These are phyloP conservation scores for Peromyscus eremicus DNA, from an alignment of 2,797 vertebrate genomes.

Conservation along the genomic window DNA sequence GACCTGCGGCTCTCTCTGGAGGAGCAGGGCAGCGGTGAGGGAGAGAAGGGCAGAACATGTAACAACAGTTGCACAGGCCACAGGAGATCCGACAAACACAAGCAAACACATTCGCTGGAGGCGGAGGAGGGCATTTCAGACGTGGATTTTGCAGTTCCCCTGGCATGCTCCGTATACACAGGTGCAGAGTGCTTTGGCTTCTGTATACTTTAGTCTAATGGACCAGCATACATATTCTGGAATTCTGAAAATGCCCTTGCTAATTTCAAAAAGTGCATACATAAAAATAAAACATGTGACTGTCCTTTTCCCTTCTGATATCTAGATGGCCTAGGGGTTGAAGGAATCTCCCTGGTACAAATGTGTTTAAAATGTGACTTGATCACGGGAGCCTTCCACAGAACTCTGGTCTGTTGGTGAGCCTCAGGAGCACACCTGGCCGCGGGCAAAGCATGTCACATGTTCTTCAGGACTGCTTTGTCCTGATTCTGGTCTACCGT, in stretches of 20 bases:
- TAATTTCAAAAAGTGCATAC: conserved; percentile 3
- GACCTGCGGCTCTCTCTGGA: conserved; percentile 97
- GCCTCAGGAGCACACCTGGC: neutral
- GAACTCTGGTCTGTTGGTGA: neutral
- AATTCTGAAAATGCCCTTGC: conserved; percentile 2
- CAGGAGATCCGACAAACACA: neutral
- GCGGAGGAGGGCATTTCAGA: conserved; percentile 75
- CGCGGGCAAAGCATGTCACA: neutral
- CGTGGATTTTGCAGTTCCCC: neutral
- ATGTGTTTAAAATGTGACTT: conserved; percentile 44
- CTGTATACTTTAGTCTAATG: neutral
- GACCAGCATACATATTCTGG: neutral
- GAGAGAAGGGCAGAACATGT: conserved; percentile 89
- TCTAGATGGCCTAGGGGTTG: neutral
- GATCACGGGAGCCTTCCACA: neutral
- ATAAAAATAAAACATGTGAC: neutral
- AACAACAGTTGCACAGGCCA: conserved; percentile 83
- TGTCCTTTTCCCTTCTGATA: neutral
- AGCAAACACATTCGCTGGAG: conserved; percentile 70
- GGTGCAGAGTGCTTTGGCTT: neutral
- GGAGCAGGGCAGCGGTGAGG: conserved; percentile 86
- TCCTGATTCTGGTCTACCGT: conserved; percentile 5
- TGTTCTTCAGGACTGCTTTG: conserved; percentile 61
- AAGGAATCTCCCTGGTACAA: neutral
- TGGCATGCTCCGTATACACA: neutral